Conservation (phyloP, 2,888 invertebrate genomes). For the Linhomoeus sp. region DNA sequence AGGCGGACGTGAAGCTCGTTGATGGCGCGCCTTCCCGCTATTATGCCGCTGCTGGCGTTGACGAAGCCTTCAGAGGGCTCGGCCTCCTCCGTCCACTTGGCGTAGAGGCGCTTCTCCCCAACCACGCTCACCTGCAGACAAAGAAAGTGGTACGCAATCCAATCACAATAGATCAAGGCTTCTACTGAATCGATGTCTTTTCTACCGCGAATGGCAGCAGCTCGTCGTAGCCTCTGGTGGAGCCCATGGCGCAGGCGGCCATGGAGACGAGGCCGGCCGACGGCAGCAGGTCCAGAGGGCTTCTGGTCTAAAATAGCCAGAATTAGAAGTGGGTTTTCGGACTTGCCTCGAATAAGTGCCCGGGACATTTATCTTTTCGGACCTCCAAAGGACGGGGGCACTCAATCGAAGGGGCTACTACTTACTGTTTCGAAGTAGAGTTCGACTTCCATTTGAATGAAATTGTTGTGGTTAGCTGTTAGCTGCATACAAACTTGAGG, state of each 20-base stretch:
- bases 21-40: conserved; percentile 56
- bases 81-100: conserved; percentile 46
- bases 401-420: no score
- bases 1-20: conserved; percentile 64
- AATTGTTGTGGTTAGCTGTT: no score
- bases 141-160: no score
- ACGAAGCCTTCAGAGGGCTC: conserved; percentile 27
- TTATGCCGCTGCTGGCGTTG: conserved; percentile 44
- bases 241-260: conserved; percentile 82
- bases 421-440: no score
- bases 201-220: conserved; percentile 82
- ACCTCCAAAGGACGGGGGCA: no score
- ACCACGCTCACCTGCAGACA: conserved; percentile 84
- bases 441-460: no score
- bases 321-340: no score
- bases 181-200: no score
- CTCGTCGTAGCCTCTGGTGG: conserved; percentile 88
- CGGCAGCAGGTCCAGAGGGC: conserved; percentile 70
- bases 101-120: conserved; percentile 62
- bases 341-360: no score
- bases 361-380: no score
- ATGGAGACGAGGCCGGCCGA: conserved; percentile 69
- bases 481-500: no score
- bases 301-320: conserved; percentile 50
- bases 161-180: background rate